Percentiles rank a stretch among this genome's conserved stretches.
Evolutionary conservation across 2,113 vertebrate genomes (phyloP).

Genomic region (Prinia subflava): DNA sequence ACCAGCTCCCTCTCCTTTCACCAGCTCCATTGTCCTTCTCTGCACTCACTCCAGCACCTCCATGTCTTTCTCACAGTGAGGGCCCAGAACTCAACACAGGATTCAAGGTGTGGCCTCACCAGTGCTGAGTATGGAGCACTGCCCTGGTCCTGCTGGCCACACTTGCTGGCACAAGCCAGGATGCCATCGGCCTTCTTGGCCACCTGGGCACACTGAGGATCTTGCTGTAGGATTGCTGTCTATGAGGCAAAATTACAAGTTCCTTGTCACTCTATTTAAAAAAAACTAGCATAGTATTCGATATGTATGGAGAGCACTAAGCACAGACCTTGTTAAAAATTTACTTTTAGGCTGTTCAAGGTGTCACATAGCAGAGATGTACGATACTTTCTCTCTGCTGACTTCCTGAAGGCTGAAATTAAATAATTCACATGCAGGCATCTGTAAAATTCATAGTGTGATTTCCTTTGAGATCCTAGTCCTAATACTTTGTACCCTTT

Average conservation of each 20-base stretch:
- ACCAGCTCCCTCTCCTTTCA: background rate
- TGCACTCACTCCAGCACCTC: background rate
- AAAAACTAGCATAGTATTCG: background rate
- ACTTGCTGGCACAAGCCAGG: background rate
- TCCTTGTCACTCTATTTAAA: background rate
- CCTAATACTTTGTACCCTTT: background rate
- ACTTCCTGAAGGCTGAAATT: background rate
- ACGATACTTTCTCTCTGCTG: background rate
- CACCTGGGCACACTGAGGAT: background rate
- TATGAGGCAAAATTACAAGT: accelerated
- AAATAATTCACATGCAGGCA: background rate
- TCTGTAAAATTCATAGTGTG: background rate
- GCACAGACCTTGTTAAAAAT: background rate
- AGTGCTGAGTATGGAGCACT: background rate
- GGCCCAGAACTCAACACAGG: background rate
- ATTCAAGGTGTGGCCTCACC: accelerated
- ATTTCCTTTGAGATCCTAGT: background rate
- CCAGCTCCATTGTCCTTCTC: background rate
- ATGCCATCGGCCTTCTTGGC: background rate
- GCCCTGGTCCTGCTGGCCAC: background rate
- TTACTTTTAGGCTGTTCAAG: background rate
- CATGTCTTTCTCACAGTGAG: too few relatives aligned
- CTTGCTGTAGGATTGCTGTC: background rate
- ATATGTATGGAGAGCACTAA: background rate
- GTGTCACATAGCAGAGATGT: background rate